Evolutionary conservation across 2,113 vertebrate genomes (phyloP).

Genomic region (Choloepus hoffmanni): DNA sequence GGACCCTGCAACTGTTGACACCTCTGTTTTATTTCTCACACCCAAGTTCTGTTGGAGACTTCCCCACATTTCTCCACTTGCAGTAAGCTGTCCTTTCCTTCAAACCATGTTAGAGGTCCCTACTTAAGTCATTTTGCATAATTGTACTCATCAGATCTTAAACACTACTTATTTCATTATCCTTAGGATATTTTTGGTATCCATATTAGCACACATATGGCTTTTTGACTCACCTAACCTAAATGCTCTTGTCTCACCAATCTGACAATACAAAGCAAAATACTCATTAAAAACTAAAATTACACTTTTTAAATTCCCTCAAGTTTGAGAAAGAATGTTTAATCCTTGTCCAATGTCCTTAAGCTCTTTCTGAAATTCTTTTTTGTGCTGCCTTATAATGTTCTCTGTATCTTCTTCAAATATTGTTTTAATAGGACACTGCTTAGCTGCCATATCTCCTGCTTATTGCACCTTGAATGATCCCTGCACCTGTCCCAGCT

Average conservation of each 20-base stretch:
- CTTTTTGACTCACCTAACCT: not conserved
- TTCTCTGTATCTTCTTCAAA: not conserved
- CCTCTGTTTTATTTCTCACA: not conserved
- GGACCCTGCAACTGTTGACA: not conserved
- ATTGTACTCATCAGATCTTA: not conserved
- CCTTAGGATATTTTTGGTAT: not conserved
- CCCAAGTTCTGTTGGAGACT: too few relatives aligned
- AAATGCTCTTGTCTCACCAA: not conserved
- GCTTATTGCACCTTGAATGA: not conserved
- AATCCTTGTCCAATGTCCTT: not conserved
- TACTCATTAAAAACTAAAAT: not conserved
- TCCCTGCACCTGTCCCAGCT: not conserved
- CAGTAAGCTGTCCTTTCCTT: not conserved
- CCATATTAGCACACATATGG: not conserved
- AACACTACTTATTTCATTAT: not conserved
- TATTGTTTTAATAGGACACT: not conserved
- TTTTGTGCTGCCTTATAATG: not conserved
- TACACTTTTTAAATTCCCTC: not conserved
- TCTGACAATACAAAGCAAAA: not conserved
- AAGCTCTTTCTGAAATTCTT: not conserved
- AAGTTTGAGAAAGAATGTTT: not conserved
- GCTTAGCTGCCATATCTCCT: not conserved
- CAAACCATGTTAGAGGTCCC: not conserved
- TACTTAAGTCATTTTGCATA: not conserved
- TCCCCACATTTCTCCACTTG: not conserved